Base-by-base conservation (phyloP, 2,113 vertebrate species). In the Noturus placidus region DNA sequence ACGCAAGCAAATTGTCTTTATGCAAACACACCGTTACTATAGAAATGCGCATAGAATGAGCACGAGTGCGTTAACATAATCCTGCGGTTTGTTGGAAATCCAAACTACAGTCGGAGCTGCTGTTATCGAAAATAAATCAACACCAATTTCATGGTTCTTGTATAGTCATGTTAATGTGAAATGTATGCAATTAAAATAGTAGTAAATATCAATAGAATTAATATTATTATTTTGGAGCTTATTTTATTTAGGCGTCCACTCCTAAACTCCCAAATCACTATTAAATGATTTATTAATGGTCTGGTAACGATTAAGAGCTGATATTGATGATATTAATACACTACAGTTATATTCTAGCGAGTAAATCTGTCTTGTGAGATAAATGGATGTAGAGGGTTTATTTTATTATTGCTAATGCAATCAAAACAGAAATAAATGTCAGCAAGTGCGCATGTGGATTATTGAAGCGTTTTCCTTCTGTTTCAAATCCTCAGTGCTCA, bases 401-500 rank as follows among this genome's bases (percentile, higher is more conserved):
- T 35, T 25, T 42, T n/a, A 11, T 42, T 19, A 17, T 54, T 30
- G 0, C 14, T 20, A 33, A 33, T 20, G n/a, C 19, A 79, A 57
- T 57, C n/a, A 35, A 57, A 80, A 33, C 14, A 54, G 14, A n/a
- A 0, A 80, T 8, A 80, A 54, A 17, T 2, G 27, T 0, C 46
- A 54, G 76, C 1, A n/a, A 8, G 8, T 15, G n/a, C 38, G 19
- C 42, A 80, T 17, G 33, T 84, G 81, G 42, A 46, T 7, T 46
- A 46, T 87, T 79, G 1, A 81, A 35, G 27, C 35, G 3, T 76
- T 77, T 77, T 46, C 56, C 72, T 86, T 57, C 15, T n/a, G 78
- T 30, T 59, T 30, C 33, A 42, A 25, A 27, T 59, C 89, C 91
- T 92, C 92, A 93, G 91, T 70, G 84, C 54, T 35, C n/a, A 3